Percentiles rank a stretch among this genome's conserved stretches.
Conservation (phyloP, 2,888 invertebrate genomes). For the Melieria omissa region DNA sequence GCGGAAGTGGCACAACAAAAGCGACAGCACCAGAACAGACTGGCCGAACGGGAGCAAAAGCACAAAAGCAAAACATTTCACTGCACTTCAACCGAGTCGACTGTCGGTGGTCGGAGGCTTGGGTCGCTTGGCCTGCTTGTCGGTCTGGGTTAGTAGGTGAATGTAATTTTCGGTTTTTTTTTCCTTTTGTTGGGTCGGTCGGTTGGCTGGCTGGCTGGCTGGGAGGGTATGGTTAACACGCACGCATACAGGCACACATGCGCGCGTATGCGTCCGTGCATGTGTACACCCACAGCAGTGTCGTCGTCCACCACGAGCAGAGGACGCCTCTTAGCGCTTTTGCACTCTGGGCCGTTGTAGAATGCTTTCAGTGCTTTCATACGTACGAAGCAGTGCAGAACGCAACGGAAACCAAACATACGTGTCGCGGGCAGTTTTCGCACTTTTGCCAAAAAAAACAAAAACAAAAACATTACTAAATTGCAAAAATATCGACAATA, state of each 20-base stretch:
- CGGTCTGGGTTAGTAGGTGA: constrained; percentile 51
- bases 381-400: constrained; percentile 42
- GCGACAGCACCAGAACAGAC: too few species aligned
- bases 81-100: constrained; percentile 16
- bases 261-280: neutral
- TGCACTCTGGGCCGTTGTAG: constrained; percentile 43
- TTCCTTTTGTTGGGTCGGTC: constrained; percentile 12
- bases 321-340: constrained; percentile 41
- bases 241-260: neutral
- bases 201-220: neutral
- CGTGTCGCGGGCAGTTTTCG: neutral
- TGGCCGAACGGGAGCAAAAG: neutral
- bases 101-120: constrained; percentile 8
- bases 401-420: neutral
- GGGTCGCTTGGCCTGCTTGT: constrained; percentile 9
- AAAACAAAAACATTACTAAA: neutral
- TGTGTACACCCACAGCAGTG: constrained; percentile 11
- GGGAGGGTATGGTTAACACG: constrained; percentile 16
- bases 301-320: neutral
- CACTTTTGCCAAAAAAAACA: neutral
- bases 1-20: too few species aligned
- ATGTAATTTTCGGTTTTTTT: constrained; percentile 39
- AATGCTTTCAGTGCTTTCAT: constrained; percentile 47
- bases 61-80: constrained; percentile 20
- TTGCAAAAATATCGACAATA: neutral